Conservation (phyloP, 2,113 vertebrate genomes). For the Plestiodon gilberti region DNA sequence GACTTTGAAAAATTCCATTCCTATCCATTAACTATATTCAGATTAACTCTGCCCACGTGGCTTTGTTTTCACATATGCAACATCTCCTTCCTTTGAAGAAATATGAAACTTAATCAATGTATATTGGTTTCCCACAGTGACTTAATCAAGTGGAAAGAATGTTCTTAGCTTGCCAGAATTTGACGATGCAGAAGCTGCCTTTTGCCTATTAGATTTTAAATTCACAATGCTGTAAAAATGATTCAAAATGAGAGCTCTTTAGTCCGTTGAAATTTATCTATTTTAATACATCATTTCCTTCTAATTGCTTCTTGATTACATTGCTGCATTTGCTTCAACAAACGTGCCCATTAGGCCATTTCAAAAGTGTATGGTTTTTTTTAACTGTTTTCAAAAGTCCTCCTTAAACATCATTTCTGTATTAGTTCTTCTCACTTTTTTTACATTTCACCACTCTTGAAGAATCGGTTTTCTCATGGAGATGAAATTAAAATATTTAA, state of each 20-base stretch:
- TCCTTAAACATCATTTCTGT: neutral
- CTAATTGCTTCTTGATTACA: constrained; percentile 23
- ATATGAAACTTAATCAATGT: constrained; percentile 19
- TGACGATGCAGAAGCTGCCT: neutral
- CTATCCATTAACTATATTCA: neutral
- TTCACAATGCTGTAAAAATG: neutral
- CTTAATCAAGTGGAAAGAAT: constrained; percentile 36
- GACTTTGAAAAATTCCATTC: neutral
- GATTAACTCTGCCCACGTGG: neutral
- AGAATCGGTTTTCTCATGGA: neutral
- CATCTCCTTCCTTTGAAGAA: neutral
- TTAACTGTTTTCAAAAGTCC: neutral
- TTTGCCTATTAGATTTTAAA: constrained; percentile 20
- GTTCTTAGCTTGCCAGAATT: constrained; percentile 11
- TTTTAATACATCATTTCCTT: constrained; percentile 27
- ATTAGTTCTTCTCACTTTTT: neutral
- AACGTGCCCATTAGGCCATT: constrained; percentile 15
- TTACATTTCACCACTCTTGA: neutral
- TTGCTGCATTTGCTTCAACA: constrained; percentile 16
- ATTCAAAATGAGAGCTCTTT: neutral
- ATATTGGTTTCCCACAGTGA: constrained; percentile 4
- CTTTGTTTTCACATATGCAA: constrained; percentile 28
- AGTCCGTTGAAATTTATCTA: constrained; percentile 10
- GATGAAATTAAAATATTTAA: neutral
- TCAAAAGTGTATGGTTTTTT: neutral